Percentiles rank a stretch among this genome's conserved stretches.
phyloP scores from a whole-genome alignment of 92 coral and sea anemone genomes.

The Porites divaricata region DNA sequence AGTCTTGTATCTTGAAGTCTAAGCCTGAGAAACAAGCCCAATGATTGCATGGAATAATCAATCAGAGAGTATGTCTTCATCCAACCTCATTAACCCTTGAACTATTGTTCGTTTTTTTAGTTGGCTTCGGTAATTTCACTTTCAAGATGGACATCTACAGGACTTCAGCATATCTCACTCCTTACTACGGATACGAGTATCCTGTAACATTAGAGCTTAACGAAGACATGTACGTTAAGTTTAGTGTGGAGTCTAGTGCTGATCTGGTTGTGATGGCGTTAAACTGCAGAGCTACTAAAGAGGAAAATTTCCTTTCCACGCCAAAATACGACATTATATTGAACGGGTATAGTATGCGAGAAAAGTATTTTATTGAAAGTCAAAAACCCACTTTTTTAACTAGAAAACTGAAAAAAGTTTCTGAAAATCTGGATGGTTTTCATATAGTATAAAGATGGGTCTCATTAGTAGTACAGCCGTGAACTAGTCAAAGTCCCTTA shows the following conservation, averaged over 20 bases:
- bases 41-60: too few species aligned
- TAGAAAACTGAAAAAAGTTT: too few species aligned
- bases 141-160: constrained; percentile 32
- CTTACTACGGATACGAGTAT: constrained; percentile 5
- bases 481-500: too few species aligned
- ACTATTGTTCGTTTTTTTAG: background rate
- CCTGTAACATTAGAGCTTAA: constrained; percentile 20
- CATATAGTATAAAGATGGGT: too few species aligned
- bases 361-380: too few species aligned
- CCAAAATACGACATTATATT: constrained; percentile 28
- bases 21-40: too few species aligned
- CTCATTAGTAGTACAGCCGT: too few species aligned
- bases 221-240: constrained; percentile 1
- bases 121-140: constrained; percentile 15
- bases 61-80: background rate
- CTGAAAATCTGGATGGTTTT: too few species aligned
- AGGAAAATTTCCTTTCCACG: constrained; percentile 12
- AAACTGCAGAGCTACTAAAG: constrained; percentile 50
- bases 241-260: constrained; percentile 24
- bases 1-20: too few species aligned
- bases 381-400: too few species aligned
- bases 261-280: constrained; percentile 46
- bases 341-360: constrained; percentile 31
- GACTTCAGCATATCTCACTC: background rate
- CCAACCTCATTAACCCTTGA: background rate